Percentiles rank a stretch among this genome's conserved stretches.
These are phyloP conservation scores for Probosciger aterrimus DNA, from an alignment of 2,113 vertebrate species.

Conservation along the genomic window DNA sequence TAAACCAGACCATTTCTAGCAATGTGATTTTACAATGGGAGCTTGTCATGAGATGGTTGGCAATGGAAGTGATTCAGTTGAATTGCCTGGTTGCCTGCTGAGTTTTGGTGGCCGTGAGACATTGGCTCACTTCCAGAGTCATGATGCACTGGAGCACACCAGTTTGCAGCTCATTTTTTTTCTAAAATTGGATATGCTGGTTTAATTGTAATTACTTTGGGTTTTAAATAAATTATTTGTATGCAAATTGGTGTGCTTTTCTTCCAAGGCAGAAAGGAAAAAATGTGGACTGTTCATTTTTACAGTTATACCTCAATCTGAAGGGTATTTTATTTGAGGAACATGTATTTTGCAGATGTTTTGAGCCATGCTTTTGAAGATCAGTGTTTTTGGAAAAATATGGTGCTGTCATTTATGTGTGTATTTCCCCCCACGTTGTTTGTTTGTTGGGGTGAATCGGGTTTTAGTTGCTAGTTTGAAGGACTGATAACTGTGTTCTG, in stretches of 20 bases:
- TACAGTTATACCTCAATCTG: background rate
- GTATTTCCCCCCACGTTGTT: background rate
- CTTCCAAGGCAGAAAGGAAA: background rate
- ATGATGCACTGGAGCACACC: rapidly evolving
- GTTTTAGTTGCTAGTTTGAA: background rate
- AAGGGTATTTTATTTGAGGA: background rate
- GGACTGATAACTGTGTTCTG: background rate
- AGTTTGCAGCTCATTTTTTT: background rate
- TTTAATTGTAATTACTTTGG: background rate
- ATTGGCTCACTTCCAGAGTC: background rate
- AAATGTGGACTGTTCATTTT: background rate
- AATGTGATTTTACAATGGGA: background rate
- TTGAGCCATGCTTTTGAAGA: background rate
- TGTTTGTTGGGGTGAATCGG: background rate
- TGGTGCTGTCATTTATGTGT: background rate
- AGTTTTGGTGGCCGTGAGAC: background rate
- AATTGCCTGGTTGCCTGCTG: background rate
- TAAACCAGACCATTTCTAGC: background rate
- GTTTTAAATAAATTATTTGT: background rate
- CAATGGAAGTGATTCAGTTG: background rate
- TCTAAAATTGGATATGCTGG: background rate
- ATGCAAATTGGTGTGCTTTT: background rate
- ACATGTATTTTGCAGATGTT: background rate
- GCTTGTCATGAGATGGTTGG: background rate
- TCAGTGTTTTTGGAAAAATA: background rate